These are phyloP conservation scores for Diogma glabrata DNA, from an alignment of 2,888 invertebrate genomes.

Conservation along the genomic window DNA sequence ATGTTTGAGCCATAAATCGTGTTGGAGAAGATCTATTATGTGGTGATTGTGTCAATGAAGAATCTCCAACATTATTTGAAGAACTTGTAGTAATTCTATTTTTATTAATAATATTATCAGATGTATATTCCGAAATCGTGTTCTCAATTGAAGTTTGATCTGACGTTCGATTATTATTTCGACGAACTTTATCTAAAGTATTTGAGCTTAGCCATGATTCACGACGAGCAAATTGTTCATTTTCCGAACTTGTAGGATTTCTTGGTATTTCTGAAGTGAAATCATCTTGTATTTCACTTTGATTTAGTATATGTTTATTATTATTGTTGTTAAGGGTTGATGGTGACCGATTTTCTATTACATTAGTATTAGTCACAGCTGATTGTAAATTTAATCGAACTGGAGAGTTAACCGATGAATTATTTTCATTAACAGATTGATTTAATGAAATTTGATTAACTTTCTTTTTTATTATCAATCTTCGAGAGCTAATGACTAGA, in stretches of 20 bases:
- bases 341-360: slow-evolving; percentile 13
- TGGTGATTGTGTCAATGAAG: slow-evolving; percentile 5
- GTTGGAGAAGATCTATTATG: slow-evolving; percentile 12
- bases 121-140: neutral
- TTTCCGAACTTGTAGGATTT: neutral
- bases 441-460: slow-evolving; percentile 15
- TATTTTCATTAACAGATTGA: neutral
- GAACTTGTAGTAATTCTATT: neutral
- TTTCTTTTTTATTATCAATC: slow-evolving; percentile 48
- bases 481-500: slow-evolving; percentile 54
- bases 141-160: slow-evolving; percentile 23
- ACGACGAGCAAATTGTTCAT: slow-evolving; percentile 17
- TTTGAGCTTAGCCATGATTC: slow-evolving; percentile 35
- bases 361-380: neutral
- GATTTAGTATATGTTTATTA: slow-evolving; percentile 1
- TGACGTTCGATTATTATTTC: slow-evolving; percentile 27
- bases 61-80: slow-evolving; percentile 13
- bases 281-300: neutral
- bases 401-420: neutral
- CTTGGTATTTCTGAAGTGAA: neutral
- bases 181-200: slow-evolving; percentile 26
- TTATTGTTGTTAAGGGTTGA: neutral
- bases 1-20: slow-evolving; percentile 16
- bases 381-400: neutral
- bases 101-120: neutral